These are phyloP conservation scores for Dendrolimus houi DNA, from an alignment of 2,888 invertebrate genomes.

Conservation along the genomic window DNA sequence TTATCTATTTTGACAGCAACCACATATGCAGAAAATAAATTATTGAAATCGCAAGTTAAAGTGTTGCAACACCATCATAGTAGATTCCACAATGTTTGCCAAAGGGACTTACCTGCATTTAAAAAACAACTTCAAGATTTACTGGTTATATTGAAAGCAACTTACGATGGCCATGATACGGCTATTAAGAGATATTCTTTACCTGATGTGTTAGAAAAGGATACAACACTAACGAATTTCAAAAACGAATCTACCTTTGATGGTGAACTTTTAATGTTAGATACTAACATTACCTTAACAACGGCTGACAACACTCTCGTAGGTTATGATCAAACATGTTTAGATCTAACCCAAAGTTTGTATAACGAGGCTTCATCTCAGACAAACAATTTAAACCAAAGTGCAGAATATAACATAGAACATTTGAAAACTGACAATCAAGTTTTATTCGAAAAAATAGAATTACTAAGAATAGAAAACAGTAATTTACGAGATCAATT, in stretches of 20 bases:
- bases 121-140: constrained; percentile 50
- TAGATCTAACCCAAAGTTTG: constrained; percentile 44
- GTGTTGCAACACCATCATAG: constrained; percentile 56
- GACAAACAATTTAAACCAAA: constrained; percentile 25
- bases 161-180: constrained; percentile 27
- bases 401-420: constrained; percentile 26
- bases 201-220: constrained; percentile 46
- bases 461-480: constrained; percentile 39
- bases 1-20: constrained; percentile 61
- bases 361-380: constrained; percentile 43
- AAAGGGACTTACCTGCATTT: constrained; percentile 56
- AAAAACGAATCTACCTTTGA: constrained; percentile 61
- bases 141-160: constrained; percentile 40
- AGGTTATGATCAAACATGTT: constrained; percentile 49
- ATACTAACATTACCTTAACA: constrained; percentile 56
- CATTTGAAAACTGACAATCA: constrained; percentile 22
- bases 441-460: constrained; percentile 25
- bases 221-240: constrained; percentile 28
- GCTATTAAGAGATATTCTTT: constrained; percentile 49
- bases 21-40: constrained; percentile 60
- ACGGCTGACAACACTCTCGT: constrained; percentile 50
- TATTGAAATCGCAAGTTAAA: constrained; percentile 53
- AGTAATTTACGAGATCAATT: constrained; percentile 29
- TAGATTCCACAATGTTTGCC: constrained; percentile 53
- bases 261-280: constrained; percentile 61